Evolutionary conservation across 2,113 vertebrate genomes (phyloP), one percentile per base, ranked within the genome.

Genomic region (Onychostruthus taczanowskii): DNA sequence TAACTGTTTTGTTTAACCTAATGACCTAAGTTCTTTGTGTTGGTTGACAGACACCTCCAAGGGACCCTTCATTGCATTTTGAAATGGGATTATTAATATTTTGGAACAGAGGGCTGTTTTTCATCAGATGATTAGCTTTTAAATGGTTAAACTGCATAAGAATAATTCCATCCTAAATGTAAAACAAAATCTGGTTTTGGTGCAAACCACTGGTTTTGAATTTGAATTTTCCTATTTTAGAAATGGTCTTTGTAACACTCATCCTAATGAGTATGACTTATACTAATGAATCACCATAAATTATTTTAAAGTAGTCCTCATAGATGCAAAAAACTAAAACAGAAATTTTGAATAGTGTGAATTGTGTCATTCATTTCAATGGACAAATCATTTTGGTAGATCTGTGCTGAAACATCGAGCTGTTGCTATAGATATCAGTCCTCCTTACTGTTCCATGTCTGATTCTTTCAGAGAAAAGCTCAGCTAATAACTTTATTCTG

Each of bases 1-100:
- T 91, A 72, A 66, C 84, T 72, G 62, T 72, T 87, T 79, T 85
- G 63, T 93, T 95, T 90, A 93, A 82, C 58, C 70, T 83, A 31
- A 75, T 87, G 84, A 67, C 33, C 24, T 79, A 68, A 4, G 27
- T 64, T 81, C 74, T 93, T 91, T 59, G 62, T 89, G 49, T 75
- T 73, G 58, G 13, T 35, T 7, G 17, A 82, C 24, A 87, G 61
- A 72, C 33, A 78, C 30, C 44, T 91, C 52, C 47, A 72, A 88
- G 67, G 41, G 41, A 91, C 44, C 22, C 16, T 85, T 96, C 66
- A 41, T 79, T 14, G 11, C 85, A 68, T 72, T 92, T 92, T 81
- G 55, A 78, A 84, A 72, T 72, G 11, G n/a, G 44, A 75, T 90
- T 93, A 73, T 61, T 85, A 87, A 79, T 76, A 62, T 62, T 87